These are phyloP conservation scores for Orthonyx spaldingii DNA, from an alignment of 2,113 vertebrate species.

Conservation along the genomic window DNA sequence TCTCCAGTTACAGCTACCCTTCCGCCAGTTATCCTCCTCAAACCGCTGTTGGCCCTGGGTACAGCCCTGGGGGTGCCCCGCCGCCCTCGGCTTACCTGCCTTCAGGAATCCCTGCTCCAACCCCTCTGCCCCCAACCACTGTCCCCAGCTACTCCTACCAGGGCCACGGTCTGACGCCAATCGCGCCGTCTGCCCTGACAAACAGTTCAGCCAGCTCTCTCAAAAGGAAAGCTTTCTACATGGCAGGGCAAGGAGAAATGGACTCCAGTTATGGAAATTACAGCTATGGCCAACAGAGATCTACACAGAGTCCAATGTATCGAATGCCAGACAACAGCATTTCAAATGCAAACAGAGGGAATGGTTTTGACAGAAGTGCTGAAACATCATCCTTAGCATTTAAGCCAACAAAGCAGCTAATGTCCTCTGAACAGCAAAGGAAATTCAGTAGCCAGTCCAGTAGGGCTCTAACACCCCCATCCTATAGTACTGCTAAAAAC, in stretches of 20 bases:
- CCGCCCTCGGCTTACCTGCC: constrained; percentile 93
- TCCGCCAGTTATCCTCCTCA: constrained; percentile 92
- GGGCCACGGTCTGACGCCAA: constrained; percentile 88
- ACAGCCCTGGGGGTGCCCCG: constrained; percentile 90
- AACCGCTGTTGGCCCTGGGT: constrained; percentile 88
- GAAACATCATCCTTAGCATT: constrained; percentile 92
- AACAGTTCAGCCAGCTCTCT: constrained; percentile 93
- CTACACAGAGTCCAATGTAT: constrained; percentile 97
- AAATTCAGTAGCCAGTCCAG: constrained; percentile 92
- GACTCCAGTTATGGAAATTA: constrained; percentile 96
- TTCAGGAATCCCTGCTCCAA: constrained; percentile 94
- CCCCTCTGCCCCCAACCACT: constrained; percentile 90
- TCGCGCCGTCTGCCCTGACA: constrained; percentile 90
- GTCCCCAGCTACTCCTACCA: constrained; percentile 95
- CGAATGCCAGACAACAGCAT: constrained; percentile 91
- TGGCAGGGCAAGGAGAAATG: constrained; percentile 97
- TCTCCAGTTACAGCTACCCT: constrained; percentile 93
- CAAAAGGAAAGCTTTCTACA: constrained; percentile 99
- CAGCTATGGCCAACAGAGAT: constrained; percentile 97
- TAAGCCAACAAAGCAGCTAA: constrained; percentile 94
- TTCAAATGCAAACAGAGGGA: constrained; percentile 90
- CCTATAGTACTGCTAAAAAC: constrained; percentile 90
- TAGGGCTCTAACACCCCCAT: constrained; percentile 89
- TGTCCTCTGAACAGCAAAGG: constrained; percentile 92
- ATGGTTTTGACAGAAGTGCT: constrained; percentile 92